Evolutionary conservation across 1,140 invertebrate genomes (phyloP).

Genomic region (Aphis craccivora): DNA sequence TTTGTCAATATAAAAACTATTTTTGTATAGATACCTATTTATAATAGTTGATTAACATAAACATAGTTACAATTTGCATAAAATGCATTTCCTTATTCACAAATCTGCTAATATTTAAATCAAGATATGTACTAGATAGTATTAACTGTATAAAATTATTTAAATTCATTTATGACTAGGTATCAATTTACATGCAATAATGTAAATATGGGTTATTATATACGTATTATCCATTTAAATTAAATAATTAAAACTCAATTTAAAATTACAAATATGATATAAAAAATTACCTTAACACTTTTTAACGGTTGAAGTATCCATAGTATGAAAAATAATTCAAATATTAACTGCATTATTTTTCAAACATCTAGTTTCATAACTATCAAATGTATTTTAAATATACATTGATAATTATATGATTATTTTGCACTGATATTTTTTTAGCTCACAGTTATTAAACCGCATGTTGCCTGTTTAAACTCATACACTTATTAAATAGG

Average conservation of each 20-base stretch:
- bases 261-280: not conserved
- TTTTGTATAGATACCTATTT: not conserved
- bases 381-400: not conserved
- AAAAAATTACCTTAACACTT: constrained; percentile 41
- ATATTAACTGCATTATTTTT: constrained; percentile 22
- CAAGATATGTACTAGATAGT: not conserved
- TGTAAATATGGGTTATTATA: not conserved
- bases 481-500: not conserved
- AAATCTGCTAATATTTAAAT: not conserved
- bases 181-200: not conserved
- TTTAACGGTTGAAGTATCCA: constrained; percentile 4
- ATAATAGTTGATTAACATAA: not conserved
- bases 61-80: not conserved
- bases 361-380: constrained; percentile 1
- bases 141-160: not conserved
- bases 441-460: not conserved
- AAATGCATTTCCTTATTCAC: not conserved
- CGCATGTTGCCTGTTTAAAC: not conserved
- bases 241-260: not conserved
- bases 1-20: not conserved
- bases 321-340: not conserved
- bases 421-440: not conserved
- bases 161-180: not conserved
- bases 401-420: not conserved
- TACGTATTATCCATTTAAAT: not conserved